Evolutionary conservation across 2,888 invertebrate species (phyloP).

Genomic region (Crioceris asparagi): DNA sequence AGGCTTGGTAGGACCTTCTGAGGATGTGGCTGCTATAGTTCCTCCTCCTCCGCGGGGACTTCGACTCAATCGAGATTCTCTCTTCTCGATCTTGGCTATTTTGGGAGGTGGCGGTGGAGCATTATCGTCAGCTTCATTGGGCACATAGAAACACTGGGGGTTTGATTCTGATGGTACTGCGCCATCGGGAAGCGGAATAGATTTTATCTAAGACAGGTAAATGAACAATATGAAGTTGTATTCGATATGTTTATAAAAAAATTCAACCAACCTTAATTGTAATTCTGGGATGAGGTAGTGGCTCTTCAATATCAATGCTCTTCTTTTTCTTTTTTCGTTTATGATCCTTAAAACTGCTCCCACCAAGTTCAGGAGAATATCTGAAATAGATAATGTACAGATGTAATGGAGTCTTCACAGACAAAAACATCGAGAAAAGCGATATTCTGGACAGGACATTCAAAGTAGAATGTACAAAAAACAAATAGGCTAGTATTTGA

Average conservation of each 20-base stretch:
- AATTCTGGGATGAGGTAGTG: conserved; percentile 60
- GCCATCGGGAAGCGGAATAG: conserved; percentile 69
- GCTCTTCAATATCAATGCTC: conserved; percentile 51
- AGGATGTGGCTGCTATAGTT: conserved; percentile 1
- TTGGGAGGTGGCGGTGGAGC: conserved; percentile 29
- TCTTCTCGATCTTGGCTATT: conserved; percentile 1
- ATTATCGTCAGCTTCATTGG: conserved; percentile 52
- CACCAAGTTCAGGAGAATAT: conserved; percentile 52
- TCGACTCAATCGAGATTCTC: not conserved
- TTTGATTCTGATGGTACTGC: conserved; percentile 50
- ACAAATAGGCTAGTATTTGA: too few relatives aligned
- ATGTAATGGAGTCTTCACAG: too few relatives aligned
- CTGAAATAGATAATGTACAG: conserved; percentile 7
- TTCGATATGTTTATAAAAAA: not conserved
- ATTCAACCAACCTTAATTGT: conserved; percentile 56
- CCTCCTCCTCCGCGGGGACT: not conserved
- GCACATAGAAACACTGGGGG: conserved; percentile 70
- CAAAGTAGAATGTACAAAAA: too few relatives aligned
- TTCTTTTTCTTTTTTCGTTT: conserved; percentile 75
- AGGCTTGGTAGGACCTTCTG: not conserved
- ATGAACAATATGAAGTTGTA: not conserved
- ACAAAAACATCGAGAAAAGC: too few relatives aligned
- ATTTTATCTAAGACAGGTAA: conserved; percentile 50
- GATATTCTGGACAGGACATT: too few relatives aligned
- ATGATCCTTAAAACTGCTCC: conserved; percentile 61